Conservation (phyloP, 2,113 vertebrate genomes). For the Amphiprion percula region DNA sequence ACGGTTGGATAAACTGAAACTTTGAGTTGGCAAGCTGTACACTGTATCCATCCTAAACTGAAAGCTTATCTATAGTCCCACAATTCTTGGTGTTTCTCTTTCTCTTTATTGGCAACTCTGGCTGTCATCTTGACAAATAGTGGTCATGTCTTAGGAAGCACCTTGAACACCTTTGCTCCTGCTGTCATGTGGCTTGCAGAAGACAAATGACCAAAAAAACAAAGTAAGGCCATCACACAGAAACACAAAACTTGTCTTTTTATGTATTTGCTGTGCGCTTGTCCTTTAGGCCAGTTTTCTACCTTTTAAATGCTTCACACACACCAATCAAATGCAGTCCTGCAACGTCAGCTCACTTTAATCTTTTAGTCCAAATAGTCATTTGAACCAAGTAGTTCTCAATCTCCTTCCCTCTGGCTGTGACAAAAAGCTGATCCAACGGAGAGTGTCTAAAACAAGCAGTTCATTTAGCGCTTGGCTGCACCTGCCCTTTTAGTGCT, state of each 20-base stretch:
- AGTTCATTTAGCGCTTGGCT: slow-evolving; percentile 77
- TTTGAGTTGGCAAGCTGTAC: background rate
- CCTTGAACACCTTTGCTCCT: slow-evolving; percentile 20
- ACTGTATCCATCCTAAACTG: background rate
- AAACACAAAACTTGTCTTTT: background rate
- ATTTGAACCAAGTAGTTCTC: slow-evolving; percentile 34
- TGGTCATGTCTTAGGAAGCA: slow-evolving; percentile 36
- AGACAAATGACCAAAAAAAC: slow-evolving; percentile 53
- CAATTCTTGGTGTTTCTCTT: slow-evolving; percentile 9
- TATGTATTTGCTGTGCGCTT: background rate
- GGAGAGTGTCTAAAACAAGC: slow-evolving; percentile 75
- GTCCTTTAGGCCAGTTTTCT: background rate
- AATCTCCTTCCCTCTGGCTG: slow-evolving; percentile 53
- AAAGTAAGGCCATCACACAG: slow-evolving; percentile 24
- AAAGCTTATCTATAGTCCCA: background rate
- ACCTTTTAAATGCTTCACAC: background rate
- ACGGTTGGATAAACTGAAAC: background rate
- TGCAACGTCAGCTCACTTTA: slow-evolving; percentile 13
- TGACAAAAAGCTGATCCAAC: slow-evolving; percentile 64
- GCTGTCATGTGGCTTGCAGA: slow-evolving; percentile 20
- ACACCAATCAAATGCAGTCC: slow-evolving; percentile 3
- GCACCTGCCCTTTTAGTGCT: slow-evolving; percentile 69
- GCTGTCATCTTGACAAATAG: slow-evolving; percentile 54
- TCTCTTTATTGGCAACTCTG: background rate
- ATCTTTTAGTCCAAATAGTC: slow-evolving; percentile 42